These are phyloP conservation scores for Calameuta idolon DNA, from an alignment of 2,888 invertebrate genomes.

Conservation along the genomic window DNA sequence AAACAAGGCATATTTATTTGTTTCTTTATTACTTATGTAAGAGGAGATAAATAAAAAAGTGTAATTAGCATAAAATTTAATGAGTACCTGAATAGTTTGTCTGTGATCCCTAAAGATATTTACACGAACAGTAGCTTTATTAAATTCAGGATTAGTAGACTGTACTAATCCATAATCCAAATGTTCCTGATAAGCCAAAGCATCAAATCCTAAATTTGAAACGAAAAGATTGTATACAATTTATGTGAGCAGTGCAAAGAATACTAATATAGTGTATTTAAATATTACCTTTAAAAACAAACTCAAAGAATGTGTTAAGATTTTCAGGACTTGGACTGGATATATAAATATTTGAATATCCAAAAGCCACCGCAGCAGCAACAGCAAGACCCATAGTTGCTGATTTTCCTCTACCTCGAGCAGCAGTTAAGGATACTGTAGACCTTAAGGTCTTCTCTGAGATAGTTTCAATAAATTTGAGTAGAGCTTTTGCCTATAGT, in stretches of 20 bases:
- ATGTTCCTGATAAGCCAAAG: constrained; percentile 94
- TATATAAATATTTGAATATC: constrained; percentile 94
- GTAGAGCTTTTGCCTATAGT: constrained; percentile 82
- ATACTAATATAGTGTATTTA: constrained; percentile 13
- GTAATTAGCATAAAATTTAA: no score
- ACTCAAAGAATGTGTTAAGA: constrained; percentile 96
- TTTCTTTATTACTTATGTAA: background rate
- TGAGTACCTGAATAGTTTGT: constrained; percentile 88
- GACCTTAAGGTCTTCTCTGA: constrained; percentile 91
- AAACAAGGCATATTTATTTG: constrained; percentile 10
- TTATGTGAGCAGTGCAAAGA: background rate
- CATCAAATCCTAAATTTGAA: constrained; percentile 78
- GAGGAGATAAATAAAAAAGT: background rate
- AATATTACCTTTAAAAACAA: constrained; percentile 84
- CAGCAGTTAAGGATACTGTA: constrained; percentile 95
- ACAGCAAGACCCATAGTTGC: constrained; percentile 95
- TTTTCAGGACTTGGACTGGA: constrained; percentile 99
- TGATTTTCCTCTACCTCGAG: constrained; percentile 97
- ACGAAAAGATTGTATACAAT: background rate
- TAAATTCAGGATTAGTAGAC: constrained; percentile 95
- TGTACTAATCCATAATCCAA: constrained; percentile 94
- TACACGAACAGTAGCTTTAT: constrained; percentile 94
- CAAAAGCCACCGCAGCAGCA: constrained; percentile 85
- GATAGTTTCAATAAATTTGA: constrained; percentile 94
- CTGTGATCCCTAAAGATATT: constrained; percentile 91